Evolutionary conservation across 2,888 invertebrate genomes (phyloP), one percentile per base, ranked within the genome.

Genomic region (Temnothorax ravouxi): DNA sequence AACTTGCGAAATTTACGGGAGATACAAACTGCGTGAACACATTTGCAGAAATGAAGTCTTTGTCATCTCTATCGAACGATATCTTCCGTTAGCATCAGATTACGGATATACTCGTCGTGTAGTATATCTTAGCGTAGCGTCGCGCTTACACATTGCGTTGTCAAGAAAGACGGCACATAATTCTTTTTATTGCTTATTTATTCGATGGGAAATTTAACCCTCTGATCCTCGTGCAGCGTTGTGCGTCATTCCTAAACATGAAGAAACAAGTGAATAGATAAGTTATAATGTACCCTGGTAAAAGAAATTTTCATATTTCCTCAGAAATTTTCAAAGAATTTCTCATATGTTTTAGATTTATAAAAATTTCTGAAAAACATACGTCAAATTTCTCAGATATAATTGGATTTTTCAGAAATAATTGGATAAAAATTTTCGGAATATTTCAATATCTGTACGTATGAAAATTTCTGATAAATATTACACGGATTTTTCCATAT

Each of bases 91-190:
- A 74, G 2, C 1, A 59, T 44, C 41, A 59, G 34, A 62, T 34
- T 61, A 34, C 2, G 9, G n/a, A 47, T 64, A 21, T 38, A 21
- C 6, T 61, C 29, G 13, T 66, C 18, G 4, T 29, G n/a, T 21
- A n/a, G n/a, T 21, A n/a, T 47, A 2, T 54, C 8, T 41, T 59
- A 61, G 61, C 5, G 44, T 1, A 62, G 4, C 18, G n/a, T 64
- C 6, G n/a, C n/a, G 29, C 66, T 75, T 75, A 75, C 75, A 64
- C 75, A 75, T 75, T 64, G 21, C 18, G 21, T 64, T 18, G 15
- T 75, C 64, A 50, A 38, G 21, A 50, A 34, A 50, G 4, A 15
- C 1, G n/a, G 13, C 3, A 18, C 75, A 64, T 72, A 13, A 21
- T 75, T 47, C 9, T 50, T 34, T 50, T 21, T 50, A 38, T 64